phyloP scores from a whole-genome alignment of 2,113 vertebrate species.

The Paradisaea rubra region DNA sequence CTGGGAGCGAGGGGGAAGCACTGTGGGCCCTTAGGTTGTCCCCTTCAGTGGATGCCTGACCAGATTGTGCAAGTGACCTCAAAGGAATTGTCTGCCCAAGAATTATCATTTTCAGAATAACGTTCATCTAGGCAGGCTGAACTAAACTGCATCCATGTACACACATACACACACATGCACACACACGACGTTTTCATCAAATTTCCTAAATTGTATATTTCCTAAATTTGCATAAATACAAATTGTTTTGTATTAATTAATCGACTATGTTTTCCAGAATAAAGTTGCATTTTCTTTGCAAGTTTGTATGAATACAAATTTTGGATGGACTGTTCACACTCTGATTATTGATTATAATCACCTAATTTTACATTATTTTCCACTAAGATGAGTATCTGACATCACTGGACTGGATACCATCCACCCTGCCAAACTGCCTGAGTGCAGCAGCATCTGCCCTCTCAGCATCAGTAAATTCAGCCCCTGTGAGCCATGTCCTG shows the following conservation, averaged over 20 bases:
- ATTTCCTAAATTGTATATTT: background rate
- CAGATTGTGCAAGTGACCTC: background rate
- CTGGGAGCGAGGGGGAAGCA: background rate
- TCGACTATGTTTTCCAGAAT: background rate
- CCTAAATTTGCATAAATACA: background rate
- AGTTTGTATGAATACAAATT: background rate
- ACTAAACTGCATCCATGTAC: background rate
- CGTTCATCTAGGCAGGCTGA: background rate
- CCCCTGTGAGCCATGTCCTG: background rate
- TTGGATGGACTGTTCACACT: background rate
- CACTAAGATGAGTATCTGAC: background rate
- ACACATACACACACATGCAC: background rate
- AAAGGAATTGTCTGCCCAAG: background rate
- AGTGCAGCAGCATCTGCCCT: background rate
- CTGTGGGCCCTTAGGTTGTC: background rate
- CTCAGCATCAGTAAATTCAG: background rate
- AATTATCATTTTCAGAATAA: background rate
- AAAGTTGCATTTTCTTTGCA: background rate
- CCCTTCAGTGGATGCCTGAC: background rate
- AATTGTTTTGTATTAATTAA: background rate
- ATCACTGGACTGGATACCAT: background rate
- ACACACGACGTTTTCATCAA: rapidly evolving
- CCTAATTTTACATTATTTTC: background rate
- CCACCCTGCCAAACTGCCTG: background rate
- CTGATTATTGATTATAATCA: background rate